Evolutionary conservation across 1,140 invertebrate genomes (phyloP).

Genomic region (Drosophila fuyamai): DNA sequence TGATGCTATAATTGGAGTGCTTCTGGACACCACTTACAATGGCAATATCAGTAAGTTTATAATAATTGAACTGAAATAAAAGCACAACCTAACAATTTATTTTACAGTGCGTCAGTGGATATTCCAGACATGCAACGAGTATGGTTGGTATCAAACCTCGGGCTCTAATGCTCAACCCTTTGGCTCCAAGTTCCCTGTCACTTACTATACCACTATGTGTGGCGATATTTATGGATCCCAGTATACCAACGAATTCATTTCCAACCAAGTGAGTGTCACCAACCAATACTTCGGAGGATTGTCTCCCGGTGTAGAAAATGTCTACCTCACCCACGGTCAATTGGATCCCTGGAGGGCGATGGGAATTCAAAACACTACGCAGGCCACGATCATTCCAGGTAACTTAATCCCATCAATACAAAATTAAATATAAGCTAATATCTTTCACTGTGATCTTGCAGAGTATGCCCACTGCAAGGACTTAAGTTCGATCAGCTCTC

Average conservation of each 20-base stretch:
- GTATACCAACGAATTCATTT: constrained; percentile 60
- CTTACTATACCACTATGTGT: constrained; percentile 88
- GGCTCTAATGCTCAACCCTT: constrained; percentile 87
- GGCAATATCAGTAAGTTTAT: constrained; percentile 63
- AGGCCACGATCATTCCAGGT: constrained; percentile 76
- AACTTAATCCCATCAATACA: neutral
- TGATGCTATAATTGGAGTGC: constrained; percentile 46
- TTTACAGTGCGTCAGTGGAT: constrained; percentile 87
- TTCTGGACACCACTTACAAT: constrained; percentile 61
- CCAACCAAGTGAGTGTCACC: constrained; percentile 85
- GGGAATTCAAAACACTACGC: constrained; percentile 85
- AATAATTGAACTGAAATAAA: neutral
- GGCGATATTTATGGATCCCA: constrained; percentile 87
- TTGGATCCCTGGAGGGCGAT: constrained; percentile 89
- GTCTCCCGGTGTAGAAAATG: constrained; percentile 86
- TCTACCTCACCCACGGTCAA: constrained; percentile 88
- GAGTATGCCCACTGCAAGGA: constrained; percentile 89
- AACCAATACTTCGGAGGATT: constrained; percentile 87
- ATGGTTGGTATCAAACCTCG: constrained; percentile 90
- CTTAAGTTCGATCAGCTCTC: constrained; percentile 85
- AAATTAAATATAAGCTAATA: neutral
- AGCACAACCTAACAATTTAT: neutral
- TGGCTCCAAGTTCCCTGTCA: constrained; percentile 86
- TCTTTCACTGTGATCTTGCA: constrained; percentile 49
- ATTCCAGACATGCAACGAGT: constrained; percentile 91